Evolutionary conservation across 1,140 invertebrate species (phyloP).

Genomic region (Philotrypesis tridentata): DNA sequence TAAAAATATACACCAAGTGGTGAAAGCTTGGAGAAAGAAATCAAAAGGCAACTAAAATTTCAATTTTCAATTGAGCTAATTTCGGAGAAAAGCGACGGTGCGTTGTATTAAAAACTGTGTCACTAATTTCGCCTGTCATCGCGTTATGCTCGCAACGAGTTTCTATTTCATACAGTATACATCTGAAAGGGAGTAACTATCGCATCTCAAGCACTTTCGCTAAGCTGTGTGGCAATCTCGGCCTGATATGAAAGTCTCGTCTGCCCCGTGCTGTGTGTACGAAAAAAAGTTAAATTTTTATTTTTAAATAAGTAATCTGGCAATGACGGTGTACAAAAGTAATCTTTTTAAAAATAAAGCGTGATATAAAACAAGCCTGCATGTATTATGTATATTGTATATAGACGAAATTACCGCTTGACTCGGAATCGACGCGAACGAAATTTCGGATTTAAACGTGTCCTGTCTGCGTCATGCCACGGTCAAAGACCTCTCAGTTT

Average conservation of each 20-base stretch:
- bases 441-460: slow-evolving; percentile 1
- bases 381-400: background rate
- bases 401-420: background rate
- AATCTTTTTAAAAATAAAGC: too few relatives aligned
- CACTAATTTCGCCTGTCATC: background rate
- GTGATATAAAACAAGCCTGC: background rate
- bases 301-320: too few relatives aligned
- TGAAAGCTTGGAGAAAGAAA: background rate
- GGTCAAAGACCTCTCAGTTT: slow-evolving; percentile 39
- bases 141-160: background rate
- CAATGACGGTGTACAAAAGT: too few relatives aligned
- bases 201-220: slow-evolving; percentile 5
- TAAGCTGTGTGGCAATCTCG: slow-evolving; percentile 6
- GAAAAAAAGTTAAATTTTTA: background rate
- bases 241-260: background rate
- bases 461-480: slow-evolving; percentile 3
- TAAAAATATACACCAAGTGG: background rate
- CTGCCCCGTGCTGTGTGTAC: background rate
- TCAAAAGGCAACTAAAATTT: background rate
- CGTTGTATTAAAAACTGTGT: background rate
- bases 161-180: background rate
- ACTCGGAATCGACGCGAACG: background rate
- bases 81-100: background rate
- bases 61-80: background rate
- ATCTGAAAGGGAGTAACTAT: background rate